These are phyloP conservation scores for Electrophaes corylata DNA, from an alignment of 2,888 invertebrate species.

Conservation along the genomic window DNA sequence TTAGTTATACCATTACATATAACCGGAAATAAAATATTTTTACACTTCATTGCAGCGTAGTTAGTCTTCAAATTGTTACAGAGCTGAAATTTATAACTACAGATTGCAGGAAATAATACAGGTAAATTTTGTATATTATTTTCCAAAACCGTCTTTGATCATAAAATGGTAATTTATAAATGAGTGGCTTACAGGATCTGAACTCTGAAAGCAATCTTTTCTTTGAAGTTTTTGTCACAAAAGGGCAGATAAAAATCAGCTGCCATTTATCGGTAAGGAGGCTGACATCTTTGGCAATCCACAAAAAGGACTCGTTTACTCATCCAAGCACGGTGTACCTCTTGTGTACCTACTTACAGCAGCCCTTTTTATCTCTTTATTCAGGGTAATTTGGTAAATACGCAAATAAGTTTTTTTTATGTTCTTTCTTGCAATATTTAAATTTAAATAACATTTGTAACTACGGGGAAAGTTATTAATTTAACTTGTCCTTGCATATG, in stretches of 20 bases:
- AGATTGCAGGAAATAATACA: background rate
- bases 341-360: slow-evolving; percentile 24
- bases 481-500: too few species aligned
- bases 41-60: slow-evolving; percentile 19
- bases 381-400: background rate
- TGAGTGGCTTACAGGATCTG: slow-evolving; percentile 20
- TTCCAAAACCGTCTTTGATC: slow-evolving; percentile 11
- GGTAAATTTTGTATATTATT: background rate
- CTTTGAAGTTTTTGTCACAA: slow-evolving; percentile 54
- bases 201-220: slow-evolving; percentile 46
- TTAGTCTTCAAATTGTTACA: background rate
- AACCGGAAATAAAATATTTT: too few species aligned
- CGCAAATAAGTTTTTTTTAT: too few species aligned
- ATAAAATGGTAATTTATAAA: slow-evolving; percentile 21
- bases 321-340: slow-evolving; percentile 45
- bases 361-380: slow-evolving; percentile 39
- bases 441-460: too few species aligned
- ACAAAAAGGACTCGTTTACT: slow-evolving; percentile 52
- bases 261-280: slow-evolving; percentile 53
- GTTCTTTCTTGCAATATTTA: too few species aligned
- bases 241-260: slow-evolving; percentile 58
- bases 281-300: slow-evolving; percentile 52
- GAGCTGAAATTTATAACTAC: background rate
- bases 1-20: too few species aligned
- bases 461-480: too few species aligned